These are phyloP conservation scores for Pachypanchax playfairii DNA, from an alignment of 2,113 vertebrate genomes.

Conservation along the genomic window DNA sequence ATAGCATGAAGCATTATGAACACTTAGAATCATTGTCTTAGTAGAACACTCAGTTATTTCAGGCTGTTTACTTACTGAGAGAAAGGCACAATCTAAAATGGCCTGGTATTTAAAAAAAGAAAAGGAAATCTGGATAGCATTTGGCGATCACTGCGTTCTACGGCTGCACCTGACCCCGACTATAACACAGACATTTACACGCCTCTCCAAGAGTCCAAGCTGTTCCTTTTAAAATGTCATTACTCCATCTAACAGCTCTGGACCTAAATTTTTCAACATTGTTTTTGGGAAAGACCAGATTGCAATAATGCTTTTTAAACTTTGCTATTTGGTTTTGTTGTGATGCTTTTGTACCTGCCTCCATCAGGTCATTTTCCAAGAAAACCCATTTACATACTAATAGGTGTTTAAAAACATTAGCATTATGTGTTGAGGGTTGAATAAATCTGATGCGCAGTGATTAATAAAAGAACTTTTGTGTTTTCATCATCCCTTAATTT, in stretches of 20 bases:
- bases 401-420: not conserved
- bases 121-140: not conserved
- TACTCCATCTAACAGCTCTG: not conserved
- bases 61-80: not conserved
- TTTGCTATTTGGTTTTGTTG: not conserved
- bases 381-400: not conserved
- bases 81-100: slow-evolving; percentile 3
- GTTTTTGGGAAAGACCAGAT: not conserved
- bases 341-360: not conserved
- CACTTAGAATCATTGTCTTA: slow-evolving; percentile 1
- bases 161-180: not conserved
- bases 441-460: not conserved
- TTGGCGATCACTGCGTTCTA: not conserved
- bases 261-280: no score
- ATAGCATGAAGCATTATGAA: not conserved
- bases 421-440: not conserved
- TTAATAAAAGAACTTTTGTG: not conserved
- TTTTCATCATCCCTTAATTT: not conserved
- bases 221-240: not conserved
- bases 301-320: not conserved
- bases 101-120: not conserved
- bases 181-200: not conserved
- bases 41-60: not conserved
- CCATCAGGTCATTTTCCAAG: not conserved
- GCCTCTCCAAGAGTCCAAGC: not conserved